Percentiles rank a stretch among this genome's conserved stretches.
Conservation (phyloP, 2,888 invertebrate species). For the Heliconius sara region DNA sequence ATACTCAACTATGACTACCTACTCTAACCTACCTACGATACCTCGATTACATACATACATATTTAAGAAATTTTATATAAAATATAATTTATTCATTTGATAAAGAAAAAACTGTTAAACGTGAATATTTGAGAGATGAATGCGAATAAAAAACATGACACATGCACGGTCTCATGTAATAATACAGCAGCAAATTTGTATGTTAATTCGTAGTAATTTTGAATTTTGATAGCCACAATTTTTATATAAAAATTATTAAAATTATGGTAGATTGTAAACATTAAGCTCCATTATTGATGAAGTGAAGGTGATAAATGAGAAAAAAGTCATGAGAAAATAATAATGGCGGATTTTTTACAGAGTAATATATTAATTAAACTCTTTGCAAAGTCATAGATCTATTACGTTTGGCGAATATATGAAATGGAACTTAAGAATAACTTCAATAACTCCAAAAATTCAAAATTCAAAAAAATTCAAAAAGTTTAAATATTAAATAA, state of each 20-base stretch:
- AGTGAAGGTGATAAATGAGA: not conserved
- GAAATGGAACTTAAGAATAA: not conserved
- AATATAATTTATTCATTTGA: not conserved
- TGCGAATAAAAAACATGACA: conserved; percentile 17
- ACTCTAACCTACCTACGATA: too few species aligned
- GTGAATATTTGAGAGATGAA: conserved; percentile 16
- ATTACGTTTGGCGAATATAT: too few species aligned
- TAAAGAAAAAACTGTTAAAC: not conserved
- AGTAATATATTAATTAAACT: too few species aligned
- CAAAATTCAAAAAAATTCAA: too few species aligned
- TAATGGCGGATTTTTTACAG: too few species aligned
- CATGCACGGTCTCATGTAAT: not conserved
- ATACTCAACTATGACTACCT: too few species aligned
- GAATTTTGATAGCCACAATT: not conserved
- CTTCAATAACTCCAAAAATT: too few species aligned
- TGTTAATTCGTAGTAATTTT: conserved; percentile 15
- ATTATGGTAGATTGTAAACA: not conserved
- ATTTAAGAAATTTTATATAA: not conserved
- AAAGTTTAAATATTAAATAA: not conserved
- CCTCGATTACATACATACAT: not conserved
- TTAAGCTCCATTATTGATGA: not conserved
- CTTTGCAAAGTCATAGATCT: too few species aligned
- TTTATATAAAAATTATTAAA: not conserved
- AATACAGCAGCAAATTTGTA: conserved; percentile 3
- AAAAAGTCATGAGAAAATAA: not conserved